Evolutionary conservation across 2,888 invertebrate species (phyloP).

Genomic region (Danaus chrysippus): DNA sequence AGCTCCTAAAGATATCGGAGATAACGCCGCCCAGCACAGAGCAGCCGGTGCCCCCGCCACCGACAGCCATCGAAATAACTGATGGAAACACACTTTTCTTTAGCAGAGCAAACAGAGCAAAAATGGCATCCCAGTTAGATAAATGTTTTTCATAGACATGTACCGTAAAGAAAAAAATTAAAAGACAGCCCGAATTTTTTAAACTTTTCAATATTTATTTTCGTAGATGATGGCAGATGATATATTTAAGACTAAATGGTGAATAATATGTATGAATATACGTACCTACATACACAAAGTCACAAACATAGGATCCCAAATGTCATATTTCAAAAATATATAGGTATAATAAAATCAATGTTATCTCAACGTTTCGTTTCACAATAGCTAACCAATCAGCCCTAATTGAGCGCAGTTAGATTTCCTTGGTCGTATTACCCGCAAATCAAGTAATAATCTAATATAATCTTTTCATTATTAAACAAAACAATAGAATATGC

Average conservation of each 20-base stretch:
- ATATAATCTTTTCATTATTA: too few relatives aligned
- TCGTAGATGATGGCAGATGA: too few relatives aligned
- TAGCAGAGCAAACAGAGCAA: neutral
- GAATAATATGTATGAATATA: too few relatives aligned
- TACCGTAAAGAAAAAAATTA: too few relatives aligned
- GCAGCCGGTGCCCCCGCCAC: slow-evolving; percentile 49
- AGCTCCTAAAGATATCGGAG: slow-evolving; percentile 48
- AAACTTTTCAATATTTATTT: too few relatives aligned
- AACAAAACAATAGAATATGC: too few relatives aligned
- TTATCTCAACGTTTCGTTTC: neutral
- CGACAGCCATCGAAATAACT: slow-evolving; percentile 58
- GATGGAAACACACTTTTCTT: slow-evolving; percentile 14
- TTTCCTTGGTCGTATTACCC: neutral
- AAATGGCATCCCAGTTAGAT: neutral
- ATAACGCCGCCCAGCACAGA: slow-evolving; percentile 52
- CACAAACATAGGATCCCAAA: neutral
- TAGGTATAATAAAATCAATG: neutral
- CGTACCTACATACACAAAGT: neutral
- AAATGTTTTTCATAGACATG: neutral
- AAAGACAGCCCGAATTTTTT: too few relatives aligned
- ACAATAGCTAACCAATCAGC: neutral
- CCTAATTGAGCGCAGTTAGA: neutral
- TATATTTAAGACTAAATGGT: too few relatives aligned
- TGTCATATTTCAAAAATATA: neutral
- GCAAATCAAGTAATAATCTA: too few relatives aligned